Conservation (phyloP, 2,797 vertebrate species). For the Eurystomus glaucurus region DNA sequence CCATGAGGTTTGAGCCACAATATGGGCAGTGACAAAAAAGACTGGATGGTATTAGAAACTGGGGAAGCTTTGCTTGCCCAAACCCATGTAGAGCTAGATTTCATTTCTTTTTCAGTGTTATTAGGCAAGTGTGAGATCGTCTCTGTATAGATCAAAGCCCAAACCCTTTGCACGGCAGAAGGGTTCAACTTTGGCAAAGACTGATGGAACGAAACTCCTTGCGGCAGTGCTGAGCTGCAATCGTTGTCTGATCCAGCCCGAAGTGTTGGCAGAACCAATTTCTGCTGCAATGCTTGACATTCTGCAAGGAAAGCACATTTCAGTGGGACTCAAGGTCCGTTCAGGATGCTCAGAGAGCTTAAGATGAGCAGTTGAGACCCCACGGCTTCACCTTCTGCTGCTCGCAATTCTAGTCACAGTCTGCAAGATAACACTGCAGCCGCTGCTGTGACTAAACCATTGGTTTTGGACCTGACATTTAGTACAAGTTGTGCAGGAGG, state of each 20-base stretch:
- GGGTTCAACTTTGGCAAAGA: background rate
- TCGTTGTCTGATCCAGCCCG: background rate
- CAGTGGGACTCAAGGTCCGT: fast-evolving
- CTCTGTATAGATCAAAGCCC: background rate
- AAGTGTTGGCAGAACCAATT: background rate
- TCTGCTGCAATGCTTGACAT: background rate
- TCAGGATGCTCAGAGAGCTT: background rate
- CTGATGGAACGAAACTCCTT: background rate
- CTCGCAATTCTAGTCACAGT: background rate
- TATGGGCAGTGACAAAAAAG: background rate
- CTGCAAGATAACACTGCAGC: background rate
- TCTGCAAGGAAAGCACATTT: background rate
- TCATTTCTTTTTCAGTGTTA: background rate
- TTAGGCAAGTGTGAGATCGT: background rate
- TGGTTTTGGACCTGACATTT: conserved; percentile 4
- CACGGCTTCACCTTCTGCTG: background rate
- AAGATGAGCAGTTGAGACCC: background rate
- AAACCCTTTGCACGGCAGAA: background rate
- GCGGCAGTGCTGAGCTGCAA: background rate
- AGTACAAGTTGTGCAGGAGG: background rate
- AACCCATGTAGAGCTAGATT: background rate
- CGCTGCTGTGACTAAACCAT: background rate
- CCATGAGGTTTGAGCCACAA: fast-evolving
- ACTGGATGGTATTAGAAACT: background rate
- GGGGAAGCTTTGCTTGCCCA: background rate